Evolutionary conservation across 2,113 vertebrate species (phyloP), one percentile per base, ranked within the genome.

Genomic region (Origma solitaria): DNA sequence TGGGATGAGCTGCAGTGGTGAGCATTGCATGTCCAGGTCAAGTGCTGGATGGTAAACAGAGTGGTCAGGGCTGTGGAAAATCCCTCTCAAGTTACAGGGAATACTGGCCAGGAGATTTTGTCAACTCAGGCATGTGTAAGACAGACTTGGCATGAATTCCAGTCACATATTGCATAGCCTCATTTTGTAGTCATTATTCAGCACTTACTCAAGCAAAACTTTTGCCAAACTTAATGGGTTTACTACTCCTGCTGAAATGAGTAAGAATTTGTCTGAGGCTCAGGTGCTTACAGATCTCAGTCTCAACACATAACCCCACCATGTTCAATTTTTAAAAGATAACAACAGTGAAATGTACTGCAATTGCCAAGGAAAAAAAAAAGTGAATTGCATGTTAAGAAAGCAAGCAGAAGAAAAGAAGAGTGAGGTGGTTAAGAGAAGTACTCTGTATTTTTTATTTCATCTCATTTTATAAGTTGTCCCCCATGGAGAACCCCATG

Each of bases 151-250:
- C 79, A 64, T 40, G 49, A 93, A 96, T 97, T 96, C 96, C 80
- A 86, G 93, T 96, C 90, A 95, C 92, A 77, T 85, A 28, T 84
- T 94, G 91, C 72, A 35, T 81, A 90, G 76, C 88, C 90, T 96
- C 90, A 88, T 96, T 96, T 79, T 81, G 79, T 92, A 96, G 82
- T 96, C 90, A 88, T 97, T 96, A 97, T 96, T 96, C 94, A 95
- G 93, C 93, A 95, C 85, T 95, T 96, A 95, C 90, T 96, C 90
- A 94, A 93, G 95, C 93, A 94, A 94, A 97, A 95, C 85, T 94
- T 96, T 66, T 86, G 90, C 92, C 94, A 94, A 94, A 96, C 44
- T 88, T 93, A 90, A 92, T 21, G 8, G 79, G 31, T 93, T 96
- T 96, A 88, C 87, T 95, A 47, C 62, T 53, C 6, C 53, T 80